Base-by-base conservation (phyloP, 2,888 invertebrate genomes). In the Athalia rosae region DNA sequence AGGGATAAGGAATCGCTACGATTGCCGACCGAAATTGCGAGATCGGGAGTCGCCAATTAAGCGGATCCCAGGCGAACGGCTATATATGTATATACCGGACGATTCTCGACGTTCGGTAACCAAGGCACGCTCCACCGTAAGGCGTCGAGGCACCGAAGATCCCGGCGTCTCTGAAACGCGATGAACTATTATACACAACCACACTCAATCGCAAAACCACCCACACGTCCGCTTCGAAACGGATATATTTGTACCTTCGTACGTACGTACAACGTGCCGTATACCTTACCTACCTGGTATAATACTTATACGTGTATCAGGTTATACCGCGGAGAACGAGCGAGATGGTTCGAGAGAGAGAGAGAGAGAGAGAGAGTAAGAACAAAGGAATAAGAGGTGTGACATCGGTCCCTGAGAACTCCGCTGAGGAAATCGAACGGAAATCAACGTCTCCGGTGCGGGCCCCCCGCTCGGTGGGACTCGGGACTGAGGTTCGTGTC, bases 21-120 rank as follows among this genome's bases (percentile, higher is more conserved):
- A 74, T 74, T 74, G 74, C 74, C 74, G 15, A 48, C 61, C 74
- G 74, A 74, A 74, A 74, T 74, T 74, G 74, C 61, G 62, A 74
- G 74, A 74, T 74, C 74, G 61, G 61, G 74, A 74, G 74, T 61
- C 45, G 74, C 62, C 74, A 74, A 74, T 74, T 74, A 74, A 74
- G 48, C 59, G 74, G 61, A 74, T 61, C 59, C 61, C 45, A 11
- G 71, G 43, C 45, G 43, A 58, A 71, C 13, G 58, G 53, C 50
- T 67, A n/a, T n/a, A n/a, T n/a, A n/a, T n/a, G n/a, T n/a, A n/a
- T n/a, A n/a, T n/a, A 74, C 13, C 4, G 53, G 62, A 48, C n/a
- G 74, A 74, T 43, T 74, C 58, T 71, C 11, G 2, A 48, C 50
- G 61, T n/a, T 74, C 48, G 9, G 74, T 74, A 74, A 11, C 45